Conservation (phyloP, 2,888 invertebrate genomes). For the Cheilosia vulpina region DNA sequence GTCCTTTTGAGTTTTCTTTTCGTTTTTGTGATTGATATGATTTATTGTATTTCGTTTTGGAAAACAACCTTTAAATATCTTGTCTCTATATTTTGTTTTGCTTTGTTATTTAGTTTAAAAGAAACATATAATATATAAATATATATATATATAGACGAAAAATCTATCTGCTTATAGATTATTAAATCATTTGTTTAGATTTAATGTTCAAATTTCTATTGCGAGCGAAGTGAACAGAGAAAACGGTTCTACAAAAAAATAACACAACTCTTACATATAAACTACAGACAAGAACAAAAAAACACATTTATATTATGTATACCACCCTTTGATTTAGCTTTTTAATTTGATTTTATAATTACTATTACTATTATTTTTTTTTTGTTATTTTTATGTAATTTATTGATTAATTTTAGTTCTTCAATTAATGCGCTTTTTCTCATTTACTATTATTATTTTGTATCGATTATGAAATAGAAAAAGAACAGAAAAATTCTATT, state of each 20-base stretch:
- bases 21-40: conserved; percentile 4
- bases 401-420: conserved; percentile 77
- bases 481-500: conserved; percentile 68
- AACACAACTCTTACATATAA: background rate
- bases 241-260: background rate
- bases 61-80: conserved; percentile 4
- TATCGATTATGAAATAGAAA: conserved; percentile 70
- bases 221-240: conserved; percentile 1
- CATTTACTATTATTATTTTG: conserved; percentile 76
- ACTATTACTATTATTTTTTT: conserved; percentile 71
- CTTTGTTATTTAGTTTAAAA: conserved; percentile 8
- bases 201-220: conserved; percentile 15
- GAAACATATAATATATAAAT: background rate
- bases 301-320: conserved; percentile 28
- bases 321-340: conserved; percentile 67
- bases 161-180: conserved; percentile 11
- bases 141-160: too few species aligned
- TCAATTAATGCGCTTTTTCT: conserved; percentile 76
- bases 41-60: background rate
- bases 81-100: conserved; percentile 6
- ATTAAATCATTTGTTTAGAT: conserved; percentile 17
- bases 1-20: background rate
- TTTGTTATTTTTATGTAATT: conserved; percentile 77
- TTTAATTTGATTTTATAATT: conserved; percentile 71
- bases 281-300: conserved; percentile 68